These are phyloP conservation scores for Melanotus villosus DNA, from an alignment of 2,888 invertebrate genomes.

Conservation along the genomic window DNA sequence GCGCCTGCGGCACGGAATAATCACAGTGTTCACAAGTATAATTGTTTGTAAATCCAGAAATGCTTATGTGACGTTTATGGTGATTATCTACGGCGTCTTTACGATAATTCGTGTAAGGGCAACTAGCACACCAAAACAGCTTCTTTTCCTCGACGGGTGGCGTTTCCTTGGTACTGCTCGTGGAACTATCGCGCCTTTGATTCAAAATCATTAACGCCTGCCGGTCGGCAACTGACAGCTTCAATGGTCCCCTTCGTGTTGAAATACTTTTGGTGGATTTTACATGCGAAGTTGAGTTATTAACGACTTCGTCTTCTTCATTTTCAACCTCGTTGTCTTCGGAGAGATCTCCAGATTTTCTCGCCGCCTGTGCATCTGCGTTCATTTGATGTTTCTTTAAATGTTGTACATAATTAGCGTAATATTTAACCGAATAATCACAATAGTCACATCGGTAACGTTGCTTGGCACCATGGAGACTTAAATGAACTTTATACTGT, in stretches of 20 bases:
- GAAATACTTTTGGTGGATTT: slow-evolving; percentile 57
- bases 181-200: slow-evolving; percentile 69
- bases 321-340: slow-evolving; percentile 62
- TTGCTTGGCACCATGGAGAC: slow-evolving; percentile 87
- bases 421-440: slow-evolving; percentile 91
- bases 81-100: slow-evolving; percentile 83
- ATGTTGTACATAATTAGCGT: slow-evolving; percentile 88
- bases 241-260: slow-evolving; percentile 61
- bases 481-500: slow-evolving; percentile 87
- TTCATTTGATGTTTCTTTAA: slow-evolving; percentile 84
- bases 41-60: slow-evolving; percentile 72
- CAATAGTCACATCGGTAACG: slow-evolving; percentile 87
- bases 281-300: slow-evolving; percentile 28
- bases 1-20: slow-evolving; percentile 82
- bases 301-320: slow-evolving; percentile 59
- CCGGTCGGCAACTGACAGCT: slow-evolving; percentile 75
- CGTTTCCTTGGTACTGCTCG: slow-evolving; percentile 65
- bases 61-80: slow-evolving; percentile 79
- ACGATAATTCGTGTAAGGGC: slow-evolving; percentile 84
- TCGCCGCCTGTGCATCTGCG: slow-evolving; percentile 76
- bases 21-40: slow-evolving; percentile 87
- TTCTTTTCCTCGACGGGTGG: slow-evolving; percentile 72
- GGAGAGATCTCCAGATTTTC: slow-evolving; percentile 62
- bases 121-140: slow-evolving; percentile 79
- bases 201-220: slow-evolving; percentile 75